These are phyloP conservation scores for Lasioglossum vierecki DNA, from an alignment of 2,888 invertebrate genomes.

Conservation along the genomic window DNA sequence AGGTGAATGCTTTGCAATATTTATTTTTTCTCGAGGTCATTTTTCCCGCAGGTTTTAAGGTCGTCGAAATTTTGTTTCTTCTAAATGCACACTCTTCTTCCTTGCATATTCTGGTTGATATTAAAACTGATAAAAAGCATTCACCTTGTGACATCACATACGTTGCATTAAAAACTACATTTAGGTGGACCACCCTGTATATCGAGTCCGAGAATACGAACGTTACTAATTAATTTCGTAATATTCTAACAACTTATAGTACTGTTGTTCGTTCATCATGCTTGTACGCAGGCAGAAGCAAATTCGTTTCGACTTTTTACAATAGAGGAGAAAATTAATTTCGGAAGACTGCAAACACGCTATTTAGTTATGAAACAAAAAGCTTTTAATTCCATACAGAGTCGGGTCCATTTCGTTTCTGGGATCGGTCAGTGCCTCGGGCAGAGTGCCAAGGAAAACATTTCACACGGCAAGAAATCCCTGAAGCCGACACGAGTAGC, in stretches of 20 bases:
- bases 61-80: too few relatives aligned
- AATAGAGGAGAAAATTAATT: not conserved
- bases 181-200: too few relatives aligned
- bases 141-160: too few relatives aligned
- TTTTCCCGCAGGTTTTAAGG: too few relatives aligned
- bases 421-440: constrained; percentile 1
- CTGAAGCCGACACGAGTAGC: constrained; percentile 2
- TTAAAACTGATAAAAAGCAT: too few relatives aligned
- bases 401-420: constrained; percentile 4
- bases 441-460: constrained; percentile 30
- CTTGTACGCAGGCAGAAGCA: not conserved
- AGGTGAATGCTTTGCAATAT: too few relatives aligned
- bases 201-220: not conserved
- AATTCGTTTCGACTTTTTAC: not conserved
- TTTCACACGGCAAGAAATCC: constrained; percentile 23
- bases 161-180: too few relatives aligned
- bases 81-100: too few relatives aligned
- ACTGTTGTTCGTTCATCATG: not conserved
- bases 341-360: not conserved
- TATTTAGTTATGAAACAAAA: constrained; percentile 5
- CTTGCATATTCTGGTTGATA: too few relatives aligned
- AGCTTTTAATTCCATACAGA: not conserved
- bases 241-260: too few relatives aligned
- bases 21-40: too few relatives aligned
- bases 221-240: not conserved